Evolutionary conservation across 2,888 invertebrate species (phyloP).

Genomic region (Pollenia labialis): DNA sequence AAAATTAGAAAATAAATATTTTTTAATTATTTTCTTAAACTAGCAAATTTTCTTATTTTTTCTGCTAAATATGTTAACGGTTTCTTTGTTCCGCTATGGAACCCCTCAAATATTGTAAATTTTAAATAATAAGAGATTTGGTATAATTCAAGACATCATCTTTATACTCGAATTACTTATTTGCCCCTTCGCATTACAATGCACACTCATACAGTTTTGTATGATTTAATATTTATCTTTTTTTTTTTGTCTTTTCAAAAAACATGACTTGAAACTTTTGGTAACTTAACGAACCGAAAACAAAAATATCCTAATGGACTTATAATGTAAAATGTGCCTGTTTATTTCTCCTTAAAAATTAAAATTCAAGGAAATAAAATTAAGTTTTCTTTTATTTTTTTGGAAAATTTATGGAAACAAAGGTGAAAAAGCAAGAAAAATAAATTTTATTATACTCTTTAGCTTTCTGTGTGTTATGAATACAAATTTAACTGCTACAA

Average conservation of each 20-base stretch:
- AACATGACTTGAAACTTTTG: background rate
- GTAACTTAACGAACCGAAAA: slow-evolving; percentile 3
- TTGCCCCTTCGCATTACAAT: no score
- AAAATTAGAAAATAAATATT: no score
- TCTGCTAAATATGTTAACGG: no score
- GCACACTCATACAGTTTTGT: no score
- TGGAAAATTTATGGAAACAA: background rate
- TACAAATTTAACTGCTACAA: slow-evolving; percentile 13
- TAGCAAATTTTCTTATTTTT: no score
- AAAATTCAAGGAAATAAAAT: slow-evolving; percentile 27
- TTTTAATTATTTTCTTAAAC: no score
- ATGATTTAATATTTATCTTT: background rate
- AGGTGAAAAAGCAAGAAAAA: background rate
- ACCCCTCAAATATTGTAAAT: no score
- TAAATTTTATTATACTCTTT: background rate
- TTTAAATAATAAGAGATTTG: no score
- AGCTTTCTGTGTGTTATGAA: background rate
- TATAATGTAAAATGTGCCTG: background rate
- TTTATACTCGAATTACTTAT: no score
- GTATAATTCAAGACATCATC: no score
- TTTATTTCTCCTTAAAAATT: background rate
- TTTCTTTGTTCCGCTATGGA: no score
- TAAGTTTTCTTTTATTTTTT: background rate
- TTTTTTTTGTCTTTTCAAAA: background rate
- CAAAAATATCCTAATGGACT: background rate